Base-by-base conservation (phyloP, 2,113 vertebrate genomes). In the Channa maculata region DNA sequence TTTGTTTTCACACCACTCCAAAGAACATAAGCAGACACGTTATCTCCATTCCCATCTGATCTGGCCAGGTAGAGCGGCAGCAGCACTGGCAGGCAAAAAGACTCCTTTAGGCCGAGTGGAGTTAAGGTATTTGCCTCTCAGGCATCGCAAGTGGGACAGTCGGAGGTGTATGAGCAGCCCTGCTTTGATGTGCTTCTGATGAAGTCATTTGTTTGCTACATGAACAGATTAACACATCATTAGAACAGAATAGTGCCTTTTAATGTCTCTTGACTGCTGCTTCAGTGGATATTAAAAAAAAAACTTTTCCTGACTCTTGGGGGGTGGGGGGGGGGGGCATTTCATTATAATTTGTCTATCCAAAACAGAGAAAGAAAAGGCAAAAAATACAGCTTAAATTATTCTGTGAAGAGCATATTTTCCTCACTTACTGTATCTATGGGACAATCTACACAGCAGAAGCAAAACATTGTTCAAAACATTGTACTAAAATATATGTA, bases 31-130 rank as follows among this genome's bases (percentile, higher is more conserved):
- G 86, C 87, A 84, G 43, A 86, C 79, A 41, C 70, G 2, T 13
- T 91, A 94, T 94, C 93, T 93, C 48, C 64, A 57, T 78, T 91
- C 80, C 80, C 85, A 94, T 95, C 92, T 91, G 83, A 83, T 86
- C 69, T 51, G 83, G 77, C 77, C 84, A 87, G 91, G 79, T 82
- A 89, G 65, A 57, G 71, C 74, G 69, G 71, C 79, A 70, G 86
- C 71, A 58, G 86, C 65, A 54, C 57, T 88, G 87, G 88, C 82
- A 88, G 77, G 80, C 85, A 49, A 78, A 49, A 78, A 85, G 73
- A 79, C 82, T 79, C 58, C 38, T 79, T 48, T 86, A 82, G 84
- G 87, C 84, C 77, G 80, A 88, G 77, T 88, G 77, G 59, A 89
- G 80, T 64, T 45, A 63, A 91, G 91, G 88, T 91, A 94, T 94